Evolutionary conservation across 2,888 invertebrate genomes (phyloP).

Genomic region (Tenthredo distinguenda): DNA sequence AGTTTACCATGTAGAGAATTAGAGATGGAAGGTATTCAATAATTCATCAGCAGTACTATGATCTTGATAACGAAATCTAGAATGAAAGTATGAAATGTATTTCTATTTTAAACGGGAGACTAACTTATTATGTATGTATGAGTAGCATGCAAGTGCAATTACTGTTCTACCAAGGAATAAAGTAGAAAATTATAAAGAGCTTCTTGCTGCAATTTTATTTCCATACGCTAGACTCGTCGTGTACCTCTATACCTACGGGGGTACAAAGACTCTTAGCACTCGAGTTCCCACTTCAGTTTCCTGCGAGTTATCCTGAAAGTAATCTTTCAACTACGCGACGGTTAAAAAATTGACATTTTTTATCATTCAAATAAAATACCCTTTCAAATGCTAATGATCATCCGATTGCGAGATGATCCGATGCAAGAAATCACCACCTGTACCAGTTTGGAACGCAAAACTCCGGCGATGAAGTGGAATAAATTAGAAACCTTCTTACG

Average conservation of each 20-base stretch:
- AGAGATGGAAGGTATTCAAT: not conserved
- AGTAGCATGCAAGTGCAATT: constrained; percentile 54
- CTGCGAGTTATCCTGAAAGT: not conserved
- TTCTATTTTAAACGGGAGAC: constrained; percentile 36
- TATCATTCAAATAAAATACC: not conserved
- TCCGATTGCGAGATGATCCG: not conserved
- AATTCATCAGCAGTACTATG: constrained; percentile 26
- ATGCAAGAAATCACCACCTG: not conserved
- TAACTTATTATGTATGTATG: constrained; percentile 51
- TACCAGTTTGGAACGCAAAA: not conserved
- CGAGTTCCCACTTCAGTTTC: not conserved
- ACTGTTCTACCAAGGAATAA: constrained; percentile 27
- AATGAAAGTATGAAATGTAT: constrained; percentile 27
- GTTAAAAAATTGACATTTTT: not conserved
- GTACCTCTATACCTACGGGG: not conserved
- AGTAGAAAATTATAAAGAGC: constrained; percentile 50
- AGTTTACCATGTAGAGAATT: not conserved
- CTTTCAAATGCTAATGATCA: not conserved
- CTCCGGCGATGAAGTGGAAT: not conserved
- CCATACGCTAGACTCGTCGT: constrained; percentile 39
- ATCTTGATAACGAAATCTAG: constrained; percentile 22
- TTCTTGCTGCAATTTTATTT: constrained; percentile 46
- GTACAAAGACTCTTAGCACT: constrained; percentile 33
- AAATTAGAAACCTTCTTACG: constrained; percentile 3
- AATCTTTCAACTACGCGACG: not conserved